Percentiles rank a stretch among this genome's conserved stretches.
Evolutionary conservation across 2,888 invertebrate genomes (phyloP).

Genomic region (Orchesellides sinensis): DNA sequence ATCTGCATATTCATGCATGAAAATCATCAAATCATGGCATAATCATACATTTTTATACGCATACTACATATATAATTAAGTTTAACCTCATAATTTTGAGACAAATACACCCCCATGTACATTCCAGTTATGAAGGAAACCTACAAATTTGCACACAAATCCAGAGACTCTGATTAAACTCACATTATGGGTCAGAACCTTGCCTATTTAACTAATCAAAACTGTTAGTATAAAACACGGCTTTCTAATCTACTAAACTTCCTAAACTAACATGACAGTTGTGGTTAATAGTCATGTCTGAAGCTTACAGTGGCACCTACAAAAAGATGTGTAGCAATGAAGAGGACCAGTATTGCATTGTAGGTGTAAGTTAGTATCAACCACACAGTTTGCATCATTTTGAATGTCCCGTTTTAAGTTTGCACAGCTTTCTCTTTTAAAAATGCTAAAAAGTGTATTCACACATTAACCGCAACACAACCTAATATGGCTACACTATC

Average conservation of each 20-base stretch:
- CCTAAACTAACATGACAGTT: not conserved
- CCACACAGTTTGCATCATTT: conserved; percentile 66
- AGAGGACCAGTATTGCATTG: conserved; percentile 71
- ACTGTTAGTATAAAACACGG: not conserved
- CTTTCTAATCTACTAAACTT: not conserved
- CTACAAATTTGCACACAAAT: conserved; percentile 42
- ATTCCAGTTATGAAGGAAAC: conserved; percentile 70
- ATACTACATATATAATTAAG: not conserved
- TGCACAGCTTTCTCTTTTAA: not conserved
- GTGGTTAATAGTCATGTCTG: not conserved
- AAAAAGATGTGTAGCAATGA: conserved; percentile 73
- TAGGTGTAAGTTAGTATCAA: conserved; percentile 69
- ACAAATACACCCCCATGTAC: conserved; percentile 70
- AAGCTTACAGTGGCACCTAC: conserved; percentile 74
- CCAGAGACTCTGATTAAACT: not conserved
- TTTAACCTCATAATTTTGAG: conserved; percentile 71
- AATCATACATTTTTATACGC: not conserved
- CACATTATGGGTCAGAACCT: not conserved
- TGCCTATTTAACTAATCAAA: not conserved
- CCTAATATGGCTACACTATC: too few relatives aligned
- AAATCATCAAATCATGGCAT: not conserved
- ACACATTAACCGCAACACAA: too few relatives aligned
- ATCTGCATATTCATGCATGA: conserved; percentile 55
- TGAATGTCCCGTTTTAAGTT: not conserved
- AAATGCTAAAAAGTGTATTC: too few relatives aligned